phyloP scores from a whole-genome alignment of 2,888 invertebrate genomes.

The Acleris laterana region DNA sequence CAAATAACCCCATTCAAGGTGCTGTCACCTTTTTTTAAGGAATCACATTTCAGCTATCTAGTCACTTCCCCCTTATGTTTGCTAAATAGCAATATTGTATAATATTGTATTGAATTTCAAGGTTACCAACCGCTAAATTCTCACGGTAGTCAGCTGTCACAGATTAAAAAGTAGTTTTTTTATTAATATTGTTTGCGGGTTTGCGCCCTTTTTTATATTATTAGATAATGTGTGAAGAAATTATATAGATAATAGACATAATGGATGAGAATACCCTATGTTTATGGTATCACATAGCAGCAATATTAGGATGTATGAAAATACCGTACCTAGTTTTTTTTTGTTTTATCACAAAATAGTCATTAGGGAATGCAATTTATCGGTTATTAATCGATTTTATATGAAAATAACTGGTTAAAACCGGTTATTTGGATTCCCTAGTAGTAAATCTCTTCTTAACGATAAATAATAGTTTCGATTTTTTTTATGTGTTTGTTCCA shows the following conservation, averaged over 20 bases:
- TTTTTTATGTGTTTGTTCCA: too few relatives aligned
- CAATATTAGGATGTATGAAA: too few relatives aligned
- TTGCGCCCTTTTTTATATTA: not conserved
- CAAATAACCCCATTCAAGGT: slow-evolving; percentile 47
- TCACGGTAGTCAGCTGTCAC: slow-evolving; percentile 32
- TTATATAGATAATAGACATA: not conserved
- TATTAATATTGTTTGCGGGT: slow-evolving; percentile 6
- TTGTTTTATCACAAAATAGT: too few relatives aligned
- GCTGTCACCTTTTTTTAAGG: slow-evolving; percentile 48
- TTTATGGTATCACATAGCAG: too few relatives aligned
- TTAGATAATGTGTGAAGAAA: slow-evolving; percentile 1
- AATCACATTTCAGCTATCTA: slow-evolving; percentile 35
- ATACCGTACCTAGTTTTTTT: too few relatives aligned
- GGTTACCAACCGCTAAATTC: slow-evolving; percentile 29
- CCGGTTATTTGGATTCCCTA: too few relatives aligned
- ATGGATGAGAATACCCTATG: too few relatives aligned
- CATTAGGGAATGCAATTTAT: too few relatives aligned
- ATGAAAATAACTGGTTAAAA: too few relatives aligned
- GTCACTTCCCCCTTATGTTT: slow-evolving; percentile 41
- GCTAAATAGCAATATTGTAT: slow-evolving; percentile 39
- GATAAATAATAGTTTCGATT: too few relatives aligned
- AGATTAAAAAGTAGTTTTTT: slow-evolving; percentile 25
- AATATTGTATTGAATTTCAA: slow-evolving; percentile 38
- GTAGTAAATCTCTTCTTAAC: too few relatives aligned
- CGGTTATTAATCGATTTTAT: too few relatives aligned